These are phyloP conservation scores for Schizaphis graminum DNA, from an alignment of 2,888 invertebrate genomes.

Conservation along the genomic window DNA sequence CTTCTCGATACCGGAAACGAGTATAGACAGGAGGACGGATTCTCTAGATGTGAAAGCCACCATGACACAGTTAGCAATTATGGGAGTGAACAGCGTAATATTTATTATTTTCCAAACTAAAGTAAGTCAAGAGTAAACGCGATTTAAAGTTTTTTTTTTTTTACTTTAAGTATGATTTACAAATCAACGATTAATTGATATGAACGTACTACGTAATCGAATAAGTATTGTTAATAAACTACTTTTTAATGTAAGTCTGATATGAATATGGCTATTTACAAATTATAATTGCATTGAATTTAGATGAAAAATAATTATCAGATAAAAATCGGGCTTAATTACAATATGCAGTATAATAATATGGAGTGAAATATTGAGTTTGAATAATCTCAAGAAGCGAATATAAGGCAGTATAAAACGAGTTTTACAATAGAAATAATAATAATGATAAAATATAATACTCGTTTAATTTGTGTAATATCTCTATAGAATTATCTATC, in stretches of 20 bases:
- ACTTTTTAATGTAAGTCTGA: neutral
- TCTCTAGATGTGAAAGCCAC: neutral
- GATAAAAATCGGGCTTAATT: neutral
- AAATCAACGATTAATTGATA: neutral
- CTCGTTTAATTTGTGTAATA: neutral
- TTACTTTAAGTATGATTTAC: neutral
- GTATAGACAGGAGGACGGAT: neutral
- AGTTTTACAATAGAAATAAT: too few species aligned
- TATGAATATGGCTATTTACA: neutral
- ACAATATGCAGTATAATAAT: neutral
- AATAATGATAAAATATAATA: neutral
- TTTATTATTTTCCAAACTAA: conserved; percentile 38
- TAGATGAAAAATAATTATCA: neutral
- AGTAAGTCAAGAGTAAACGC: conserved; percentile 1
- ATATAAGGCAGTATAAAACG: neutral
- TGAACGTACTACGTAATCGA: neutral
- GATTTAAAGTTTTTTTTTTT: neutral
- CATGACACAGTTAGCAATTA: neutral
- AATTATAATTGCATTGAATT: neutral
- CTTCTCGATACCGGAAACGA: neutral
- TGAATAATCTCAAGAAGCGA: neutral
- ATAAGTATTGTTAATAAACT: neutral
- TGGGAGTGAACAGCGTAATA: neutral
- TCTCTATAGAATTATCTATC: neutral
- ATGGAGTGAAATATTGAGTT: neutral